These are phyloP conservation scores for Oncorhynchus mykiss DNA, from an alignment of 2,113 vertebrate genomes.

Conservation along the genomic window DNA sequence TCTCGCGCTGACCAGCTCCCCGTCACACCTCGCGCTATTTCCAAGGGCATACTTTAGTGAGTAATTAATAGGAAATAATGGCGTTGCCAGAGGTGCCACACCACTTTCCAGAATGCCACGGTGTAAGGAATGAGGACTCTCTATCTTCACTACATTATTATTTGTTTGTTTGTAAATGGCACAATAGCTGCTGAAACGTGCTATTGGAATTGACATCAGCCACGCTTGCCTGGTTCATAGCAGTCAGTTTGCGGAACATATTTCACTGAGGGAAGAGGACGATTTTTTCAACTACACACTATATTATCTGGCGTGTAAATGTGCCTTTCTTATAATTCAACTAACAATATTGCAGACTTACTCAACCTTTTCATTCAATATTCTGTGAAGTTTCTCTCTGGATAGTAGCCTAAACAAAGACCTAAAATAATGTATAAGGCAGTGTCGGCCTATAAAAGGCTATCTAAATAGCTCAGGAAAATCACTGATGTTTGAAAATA, in stretches of 20 bases:
- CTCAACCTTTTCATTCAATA: no score
- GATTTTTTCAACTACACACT: not conserved
- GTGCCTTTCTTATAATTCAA: not conserved
- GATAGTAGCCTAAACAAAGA: no score
- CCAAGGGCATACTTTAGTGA: constrained; percentile 63
- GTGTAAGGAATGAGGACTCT: constrained; percentile 26
- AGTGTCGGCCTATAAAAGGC: not conserved
- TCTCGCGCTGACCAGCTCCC: constrained; percentile 64
- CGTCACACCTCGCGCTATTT: constrained; percentile 71
- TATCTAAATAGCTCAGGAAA: not conserved
- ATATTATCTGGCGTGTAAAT: not conserved
- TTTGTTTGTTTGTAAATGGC: constrained; percentile 57
- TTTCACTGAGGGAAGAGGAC: not conserved
- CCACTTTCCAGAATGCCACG: constrained; percentile 51
- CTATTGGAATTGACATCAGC: constrained; percentile 43
- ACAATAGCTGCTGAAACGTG: constrained; percentile 45
- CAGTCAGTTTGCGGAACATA: constrained; percentile 20
- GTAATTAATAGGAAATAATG: constrained; percentile 71
- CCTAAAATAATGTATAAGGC: no score
- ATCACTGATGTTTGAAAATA: not conserved
- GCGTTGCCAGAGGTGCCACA: constrained; percentile 64
- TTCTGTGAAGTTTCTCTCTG: no score
- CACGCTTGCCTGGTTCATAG: constrained; percentile 25
- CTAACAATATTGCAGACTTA: not conserved
- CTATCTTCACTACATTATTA: constrained; percentile 53